Percentiles rank a stretch among this genome's conserved stretches.
Conservation (phyloP, 2,888 invertebrate species). For the Agonopterix heracliana region DNA sequence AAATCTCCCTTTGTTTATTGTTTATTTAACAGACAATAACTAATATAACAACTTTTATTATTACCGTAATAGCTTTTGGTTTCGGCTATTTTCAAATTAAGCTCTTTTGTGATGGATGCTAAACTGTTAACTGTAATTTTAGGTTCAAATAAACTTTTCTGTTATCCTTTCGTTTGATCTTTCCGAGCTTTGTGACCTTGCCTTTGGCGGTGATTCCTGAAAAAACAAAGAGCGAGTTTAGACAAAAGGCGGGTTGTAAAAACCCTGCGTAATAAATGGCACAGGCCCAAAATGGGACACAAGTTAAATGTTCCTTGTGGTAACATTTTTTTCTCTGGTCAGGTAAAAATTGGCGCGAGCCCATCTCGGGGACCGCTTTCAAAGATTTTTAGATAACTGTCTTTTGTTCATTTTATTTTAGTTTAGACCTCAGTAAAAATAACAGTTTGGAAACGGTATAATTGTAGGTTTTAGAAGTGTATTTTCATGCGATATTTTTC, state of each 20-base stretch:
- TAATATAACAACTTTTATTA: background rate
- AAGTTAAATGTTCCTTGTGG: conserved; percentile 40
- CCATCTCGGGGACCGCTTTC: conserved; percentile 11
- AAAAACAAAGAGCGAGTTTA: conserved; percentile 25
- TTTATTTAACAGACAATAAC: no score
- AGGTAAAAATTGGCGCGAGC: conserved; percentile 49
- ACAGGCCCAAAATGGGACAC: conserved; percentile 40
- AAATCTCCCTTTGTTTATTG: no score
- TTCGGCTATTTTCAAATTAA: conserved; percentile 1
- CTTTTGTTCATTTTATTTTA: no score
- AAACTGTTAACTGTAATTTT: conserved; percentile 1
- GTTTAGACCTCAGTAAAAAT: conserved; percentile 18
- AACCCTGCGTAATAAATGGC: conserved; percentile 51
- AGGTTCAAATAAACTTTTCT: background rate
- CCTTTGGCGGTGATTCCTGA: conserved; percentile 38
- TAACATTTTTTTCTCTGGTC: conserved; percentile 33
- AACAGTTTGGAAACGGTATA: conserved; percentile 30
- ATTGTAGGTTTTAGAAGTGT: conserved; percentile 20
- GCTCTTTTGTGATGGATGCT: background rate
- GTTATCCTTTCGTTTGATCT: conserved; percentile 5
- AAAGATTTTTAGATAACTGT: background rate
- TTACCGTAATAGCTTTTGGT: conserved; percentile 1
- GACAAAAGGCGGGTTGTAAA: conserved; percentile 41
- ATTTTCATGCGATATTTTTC: no score
- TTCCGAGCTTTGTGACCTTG: conserved; percentile 11